These are phyloP conservation scores for Ceratosolen fusciceps DNA, from an alignment of 1,140 invertebrate species.

Conservation along the genomic window DNA sequence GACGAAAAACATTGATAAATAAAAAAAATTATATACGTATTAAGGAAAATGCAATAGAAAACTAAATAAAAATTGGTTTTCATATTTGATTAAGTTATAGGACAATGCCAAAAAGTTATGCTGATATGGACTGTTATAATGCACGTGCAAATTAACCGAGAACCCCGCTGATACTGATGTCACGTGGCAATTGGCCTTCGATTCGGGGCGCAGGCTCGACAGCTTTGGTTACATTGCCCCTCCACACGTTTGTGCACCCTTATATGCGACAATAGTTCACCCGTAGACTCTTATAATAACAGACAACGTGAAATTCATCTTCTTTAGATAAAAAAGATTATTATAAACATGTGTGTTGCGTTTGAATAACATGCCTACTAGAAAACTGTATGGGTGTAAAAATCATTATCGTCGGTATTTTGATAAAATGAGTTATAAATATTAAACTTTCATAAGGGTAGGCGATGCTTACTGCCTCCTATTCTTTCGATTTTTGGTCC, in stretches of 20 bases:
- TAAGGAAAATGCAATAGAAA: too few relatives aligned
- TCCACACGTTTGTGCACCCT: neutral
- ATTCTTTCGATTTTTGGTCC: neutral
- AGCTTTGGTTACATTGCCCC: constrained; percentile 7
- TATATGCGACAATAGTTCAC: neutral
- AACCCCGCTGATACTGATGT: neutral
- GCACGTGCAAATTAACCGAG: neutral
- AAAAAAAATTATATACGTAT: too few relatives aligned
- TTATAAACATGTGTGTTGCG: neutral
- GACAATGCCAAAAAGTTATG: too few relatives aligned
- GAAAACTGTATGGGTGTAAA: neutral
- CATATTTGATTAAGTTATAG: too few relatives aligned
- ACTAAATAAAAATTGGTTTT: too few relatives aligned
- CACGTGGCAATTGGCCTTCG: constrained; percentile 26
- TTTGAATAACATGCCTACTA: too few relatives aligned
- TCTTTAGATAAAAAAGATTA: too few relatives aligned
- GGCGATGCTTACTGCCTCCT: constrained; percentile 28
- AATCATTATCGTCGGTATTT: neutral
- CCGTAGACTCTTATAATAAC: neutral
- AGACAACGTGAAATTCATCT: too few relatives aligned
- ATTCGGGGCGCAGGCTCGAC: constrained; percentile 30
- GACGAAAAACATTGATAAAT: too few relatives aligned
- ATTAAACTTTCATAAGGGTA: constrained; percentile 24
- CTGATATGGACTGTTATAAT: too few relatives aligned
- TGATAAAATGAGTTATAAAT: neutral